Evolutionary conservation across 2,888 invertebrate species (phyloP).

Genomic region (Sepiola atlantica): DNA sequence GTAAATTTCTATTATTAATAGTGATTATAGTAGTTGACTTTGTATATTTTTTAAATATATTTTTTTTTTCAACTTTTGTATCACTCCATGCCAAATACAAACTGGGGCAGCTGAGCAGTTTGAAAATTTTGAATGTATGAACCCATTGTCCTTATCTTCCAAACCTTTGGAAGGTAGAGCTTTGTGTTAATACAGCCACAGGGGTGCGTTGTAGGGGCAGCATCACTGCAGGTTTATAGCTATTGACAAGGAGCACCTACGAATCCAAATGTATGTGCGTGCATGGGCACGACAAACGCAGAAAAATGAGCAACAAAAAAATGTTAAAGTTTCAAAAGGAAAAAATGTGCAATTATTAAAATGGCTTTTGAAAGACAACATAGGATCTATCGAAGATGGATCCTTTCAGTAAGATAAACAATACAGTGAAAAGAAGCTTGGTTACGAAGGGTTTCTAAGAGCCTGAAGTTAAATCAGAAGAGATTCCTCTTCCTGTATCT

Average conservation of each 20-base stretch:
- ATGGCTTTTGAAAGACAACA: no score
- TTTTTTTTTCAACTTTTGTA: background rate
- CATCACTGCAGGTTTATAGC: conserved; percentile 33
- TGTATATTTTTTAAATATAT: background rate
- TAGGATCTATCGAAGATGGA: background rate
- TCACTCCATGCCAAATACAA: conserved; percentile 11
- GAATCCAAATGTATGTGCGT: conserved; percentile 1
- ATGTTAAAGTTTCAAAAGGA: background rate
- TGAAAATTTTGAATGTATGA: conserved; percentile 14
- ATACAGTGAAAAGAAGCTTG: no score
- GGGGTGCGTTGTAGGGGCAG: conserved; percentile 33
- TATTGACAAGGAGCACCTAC: conserved; percentile 41
- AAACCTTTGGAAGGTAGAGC: conserved; percentile 32
- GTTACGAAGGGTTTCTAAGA: no score
- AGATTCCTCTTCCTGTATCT: no score
- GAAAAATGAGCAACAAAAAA: background rate
- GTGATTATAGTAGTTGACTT: background rate
- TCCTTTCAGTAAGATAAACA: no score
- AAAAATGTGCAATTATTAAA: background rate
- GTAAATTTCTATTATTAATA: conserved; percentile 8
- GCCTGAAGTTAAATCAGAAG: no score
- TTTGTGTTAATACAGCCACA: background rate
- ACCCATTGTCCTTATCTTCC: conserved; percentile 9
- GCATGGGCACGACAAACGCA: background rate
- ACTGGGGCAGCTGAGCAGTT: conserved; percentile 43